Conservation (phyloP, 2,888 invertebrate genomes). For the Acanthacorydalis orientalis region DNA sequence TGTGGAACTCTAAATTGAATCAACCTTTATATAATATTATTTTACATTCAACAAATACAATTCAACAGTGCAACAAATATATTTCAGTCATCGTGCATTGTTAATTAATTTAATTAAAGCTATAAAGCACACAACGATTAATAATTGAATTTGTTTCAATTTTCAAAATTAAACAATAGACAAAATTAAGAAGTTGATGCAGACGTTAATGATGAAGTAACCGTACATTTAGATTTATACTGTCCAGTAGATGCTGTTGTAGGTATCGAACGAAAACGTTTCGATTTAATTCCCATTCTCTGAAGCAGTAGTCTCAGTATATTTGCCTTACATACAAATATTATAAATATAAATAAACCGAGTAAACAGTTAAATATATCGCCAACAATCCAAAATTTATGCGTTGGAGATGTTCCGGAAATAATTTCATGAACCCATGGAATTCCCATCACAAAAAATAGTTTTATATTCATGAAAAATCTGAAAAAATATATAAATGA, state of each 20-base stretch:
- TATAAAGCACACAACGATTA: not conserved
- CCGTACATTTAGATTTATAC: too few relatives aligned
- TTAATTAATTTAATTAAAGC: not conserved
- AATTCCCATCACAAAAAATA: conserved; percentile 67
- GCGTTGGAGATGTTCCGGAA: conserved; percentile 35
- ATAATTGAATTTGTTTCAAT: not conserved
- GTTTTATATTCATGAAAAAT: conserved; percentile 50
- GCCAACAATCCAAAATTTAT: conserved; percentile 34
- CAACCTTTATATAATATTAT: too few relatives aligned
- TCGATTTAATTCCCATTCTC: conserved; percentile 23
- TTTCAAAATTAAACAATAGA: too few relatives aligned
- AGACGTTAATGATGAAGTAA: too few relatives aligned
- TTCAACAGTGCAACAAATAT: too few relatives aligned
- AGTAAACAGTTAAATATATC: conserved; percentile 54
- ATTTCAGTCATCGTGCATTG: too few relatives aligned
- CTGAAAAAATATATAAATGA: conserved; percentile 24
- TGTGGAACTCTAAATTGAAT: too few relatives aligned
- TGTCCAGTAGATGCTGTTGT: too few relatives aligned
- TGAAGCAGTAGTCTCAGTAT: conserved; percentile 40
- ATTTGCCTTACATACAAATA: conserved; percentile 52
- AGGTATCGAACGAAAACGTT: too few relatives aligned
- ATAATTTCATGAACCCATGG: conserved; percentile 53
- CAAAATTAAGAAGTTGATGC: too few relatives aligned
- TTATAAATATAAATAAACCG: conserved; percentile 55
- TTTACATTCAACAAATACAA: too few relatives aligned